Base-by-base conservation (phyloP, 2,113 vertebrate species). In the Paralichthys olivaceus region DNA sequence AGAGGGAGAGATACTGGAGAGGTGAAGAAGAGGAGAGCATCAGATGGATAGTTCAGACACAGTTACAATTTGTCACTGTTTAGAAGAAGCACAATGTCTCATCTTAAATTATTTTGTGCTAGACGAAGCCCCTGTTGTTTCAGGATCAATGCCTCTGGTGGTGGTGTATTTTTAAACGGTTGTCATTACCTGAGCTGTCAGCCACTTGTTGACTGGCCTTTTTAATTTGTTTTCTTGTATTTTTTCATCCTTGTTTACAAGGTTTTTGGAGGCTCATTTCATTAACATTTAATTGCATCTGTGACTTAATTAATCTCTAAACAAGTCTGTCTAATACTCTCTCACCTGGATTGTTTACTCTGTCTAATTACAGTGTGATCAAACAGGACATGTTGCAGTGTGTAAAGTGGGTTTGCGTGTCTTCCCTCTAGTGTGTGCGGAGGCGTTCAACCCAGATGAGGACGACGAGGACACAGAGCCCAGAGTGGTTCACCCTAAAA, bases 391-490 rank as follows among this genome's bases (percentile, higher is more conserved):
- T 59, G 20, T 55, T 55, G 9, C 15, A 55, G 51, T 53, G 26
- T 49, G 12, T 80, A 34, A 78, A 29, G 2, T 9, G 37, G 22
- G 19, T 68, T 58, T 53, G 1, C 15, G 1, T 56, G 49, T 79
- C 22, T 69, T 51, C 68, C 66, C 25, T 85, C 17, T 80, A 99
- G 98, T 99, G 75, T 99, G 98, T 93, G 97, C 97, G 22, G 97
- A 99, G 91, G 93, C 96, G 20, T 98, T 96, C 83, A 98, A 99
- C 87, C 98, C 97, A 88, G 97, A 99, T 80, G 98, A 99, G 0
- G 98, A 99, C 20, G 98, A 99, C 0, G 98, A 99, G 83, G 98
- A 99, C 85, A 94, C 95, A n/a, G 98, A 99, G 81, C 96, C 96
- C 87, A 94, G 95, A 94, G 96, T 99, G 81, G 95, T 99, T 85